phyloP scores from a whole-genome alignment of 2,113 vertebrate genomes.

The Theropithecus gelada region DNA sequence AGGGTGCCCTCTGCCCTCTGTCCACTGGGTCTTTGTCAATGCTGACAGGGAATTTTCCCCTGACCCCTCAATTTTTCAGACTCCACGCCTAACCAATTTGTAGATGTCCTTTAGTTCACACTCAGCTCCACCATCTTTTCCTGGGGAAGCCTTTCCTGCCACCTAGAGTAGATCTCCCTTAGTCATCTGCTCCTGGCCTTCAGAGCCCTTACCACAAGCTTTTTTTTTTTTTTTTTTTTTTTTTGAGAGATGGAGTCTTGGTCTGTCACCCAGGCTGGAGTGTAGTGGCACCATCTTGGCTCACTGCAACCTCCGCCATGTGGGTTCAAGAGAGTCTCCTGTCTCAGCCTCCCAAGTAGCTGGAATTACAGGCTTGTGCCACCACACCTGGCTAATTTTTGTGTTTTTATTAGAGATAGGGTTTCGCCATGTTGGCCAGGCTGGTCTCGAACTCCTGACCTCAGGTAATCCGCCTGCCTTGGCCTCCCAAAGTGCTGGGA shows the following conservation, averaged over 20 bases:
- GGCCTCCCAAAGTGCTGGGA: too few relatives aligned
- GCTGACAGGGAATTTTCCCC: not conserved
- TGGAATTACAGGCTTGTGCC: not conserved
- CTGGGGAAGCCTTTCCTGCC: not conserved
- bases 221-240: not conserved
- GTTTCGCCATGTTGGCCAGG: too few relatives aligned
- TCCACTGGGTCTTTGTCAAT: not conserved
- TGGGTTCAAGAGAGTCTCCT: not conserved
- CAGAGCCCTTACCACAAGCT: not conserved
- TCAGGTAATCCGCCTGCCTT: too few relatives aligned
- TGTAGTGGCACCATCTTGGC: not conserved
- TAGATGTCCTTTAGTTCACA: not conserved
- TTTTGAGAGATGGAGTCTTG: too few relatives aligned
- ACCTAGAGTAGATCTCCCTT: not conserved
- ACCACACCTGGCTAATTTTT: too few relatives aligned
- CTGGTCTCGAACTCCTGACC: too few relatives aligned
- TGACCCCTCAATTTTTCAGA: not conserved
- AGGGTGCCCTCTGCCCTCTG: not conserved
- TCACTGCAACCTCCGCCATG: too few relatives aligned
- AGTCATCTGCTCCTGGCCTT: not conserved
- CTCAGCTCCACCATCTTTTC: not conserved
- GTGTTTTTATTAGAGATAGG: too few relatives aligned
- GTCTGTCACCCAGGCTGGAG: too few relatives aligned
- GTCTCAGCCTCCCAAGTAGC: not conserved
- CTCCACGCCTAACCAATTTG: not conserved